Evolutionary conservation across 1,140 invertebrate genomes (phyloP).

Genomic region (Ips nitidus): DNA sequence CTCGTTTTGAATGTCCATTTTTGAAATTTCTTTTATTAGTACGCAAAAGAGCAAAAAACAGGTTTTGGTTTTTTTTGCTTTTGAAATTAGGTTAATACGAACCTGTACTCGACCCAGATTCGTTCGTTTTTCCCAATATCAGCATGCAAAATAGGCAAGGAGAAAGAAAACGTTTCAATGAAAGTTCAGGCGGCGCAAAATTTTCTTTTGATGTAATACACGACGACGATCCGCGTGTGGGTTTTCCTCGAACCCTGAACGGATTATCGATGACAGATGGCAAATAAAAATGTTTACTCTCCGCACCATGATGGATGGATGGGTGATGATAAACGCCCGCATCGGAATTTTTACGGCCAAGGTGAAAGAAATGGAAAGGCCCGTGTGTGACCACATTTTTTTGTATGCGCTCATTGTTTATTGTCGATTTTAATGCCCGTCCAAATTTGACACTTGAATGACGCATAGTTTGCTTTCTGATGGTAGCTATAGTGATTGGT

Average conservation of each 20-base stretch:
- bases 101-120: neutral
- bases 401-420: no score
- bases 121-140: neutral
- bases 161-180: neutral
- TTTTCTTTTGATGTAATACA: neutral
- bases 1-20: no score
- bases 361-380: constrained; percentile 4
- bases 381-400: neutral
- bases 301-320: neutral
- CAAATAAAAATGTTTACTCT: no score
- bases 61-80: neutral
- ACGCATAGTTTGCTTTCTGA: no score
- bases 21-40: neutral
- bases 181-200: neutral
- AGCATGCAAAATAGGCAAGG: neutral
- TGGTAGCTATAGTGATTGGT: no score
- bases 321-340: constrained; percentile 1
- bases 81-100: neutral
- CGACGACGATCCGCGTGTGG: neutral
- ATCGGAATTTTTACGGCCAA: neutral
- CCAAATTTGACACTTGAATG: no score
- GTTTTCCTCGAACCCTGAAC: neutral
- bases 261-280: neutral
- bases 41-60: neutral
- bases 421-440: no score